Conservation (phyloP, 2,797 vertebrate species). For the Clarias platycephalus region DNA sequence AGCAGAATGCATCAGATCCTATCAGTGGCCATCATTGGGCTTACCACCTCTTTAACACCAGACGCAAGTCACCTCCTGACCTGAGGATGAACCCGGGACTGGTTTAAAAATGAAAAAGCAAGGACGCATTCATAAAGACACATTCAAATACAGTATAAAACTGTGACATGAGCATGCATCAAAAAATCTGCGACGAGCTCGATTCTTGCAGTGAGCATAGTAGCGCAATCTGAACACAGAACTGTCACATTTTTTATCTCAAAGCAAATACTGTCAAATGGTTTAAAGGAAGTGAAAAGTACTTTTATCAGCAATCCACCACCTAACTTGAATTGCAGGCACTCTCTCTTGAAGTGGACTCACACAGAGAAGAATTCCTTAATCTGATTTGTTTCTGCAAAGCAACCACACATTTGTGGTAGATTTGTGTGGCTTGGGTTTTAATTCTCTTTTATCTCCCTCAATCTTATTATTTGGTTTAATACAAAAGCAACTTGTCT, state of each 20-base stretch:
- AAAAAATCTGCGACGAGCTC: background rate
- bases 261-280: slow-evolving; percentile 31
- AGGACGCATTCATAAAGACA: background rate
- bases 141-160: background rate
- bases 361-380: slow-evolving; percentile 44
- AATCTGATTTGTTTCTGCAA: slow-evolving; percentile 42
- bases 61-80: slow-evolving; percentile 63
- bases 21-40: slow-evolving; percentile 65
- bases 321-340: slow-evolving; percentile 34
- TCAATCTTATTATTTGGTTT: slow-evolving; percentile 75
- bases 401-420: slow-evolving; percentile 51
- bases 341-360: slow-evolving; percentile 44
- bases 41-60: slow-evolving; percentile 65
- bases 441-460: slow-evolving; percentile 68
- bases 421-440: slow-evolving; percentile 64
- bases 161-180: background rate
- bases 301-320: slow-evolving; percentile 41
- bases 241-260: slow-evolving; percentile 49
- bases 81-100: slow-evolving; percentile 60
- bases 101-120: slow-evolving; percentile 22
- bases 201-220: background rate
- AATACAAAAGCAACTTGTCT: slow-evolving; percentile 65
- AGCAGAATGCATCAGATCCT: slow-evolving; percentile 65
- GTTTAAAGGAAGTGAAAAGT: slow-evolving; percentile 29
- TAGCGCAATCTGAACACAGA: background rate